Percentiles rank a stretch among this genome's conserved stretches.
These are phyloP conservation scores for Paralvinella palmiformis DNA, from an alignment of 1,140 invertebrate species.

Conservation along the genomic window DNA sequence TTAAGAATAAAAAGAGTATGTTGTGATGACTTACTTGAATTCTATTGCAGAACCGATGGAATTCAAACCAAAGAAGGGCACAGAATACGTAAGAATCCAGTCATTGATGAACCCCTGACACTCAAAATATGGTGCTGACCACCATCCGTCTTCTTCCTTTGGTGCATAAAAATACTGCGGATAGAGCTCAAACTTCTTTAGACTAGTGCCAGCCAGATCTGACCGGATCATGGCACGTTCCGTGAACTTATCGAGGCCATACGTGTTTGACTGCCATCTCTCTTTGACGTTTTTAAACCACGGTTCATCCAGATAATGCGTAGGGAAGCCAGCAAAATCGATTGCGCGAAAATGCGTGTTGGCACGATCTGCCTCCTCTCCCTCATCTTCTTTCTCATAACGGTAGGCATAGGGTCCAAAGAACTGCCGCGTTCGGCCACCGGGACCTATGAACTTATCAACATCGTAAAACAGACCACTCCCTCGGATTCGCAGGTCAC, in stretches of 20 bases:
- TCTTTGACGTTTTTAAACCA: conserved; percentile 83
- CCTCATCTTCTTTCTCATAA: conserved; percentile 23
- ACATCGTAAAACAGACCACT: conserved; percentile 91
- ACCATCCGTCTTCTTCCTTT: conserved; percentile 67
- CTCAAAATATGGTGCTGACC: conserved; percentile 90
- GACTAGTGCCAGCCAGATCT: conserved; percentile 59
- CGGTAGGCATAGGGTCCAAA: conserved; percentile 95
- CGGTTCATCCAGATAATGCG: conserved; percentile 73
- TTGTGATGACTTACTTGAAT: conserved; percentile 41
- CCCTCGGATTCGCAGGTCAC: conserved; percentile 78
- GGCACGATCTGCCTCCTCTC: conserved; percentile 20
- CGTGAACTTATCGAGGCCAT: conserved; percentile 83
- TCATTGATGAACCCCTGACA: conserved; percentile 79
- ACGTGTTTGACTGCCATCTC: conserved; percentile 89
- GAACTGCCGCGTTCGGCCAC: conserved; percentile 41
- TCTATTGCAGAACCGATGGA: conserved; percentile 62
- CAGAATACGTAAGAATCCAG: conserved; percentile 92
- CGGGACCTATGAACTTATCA: conserved; percentile 73
- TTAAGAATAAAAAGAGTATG: too few species aligned
- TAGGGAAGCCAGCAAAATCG: conserved; percentile 49
- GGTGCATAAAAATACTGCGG: conserved; percentile 69
- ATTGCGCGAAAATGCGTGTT: conserved; percentile 38
- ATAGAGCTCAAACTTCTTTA: conserved; percentile 75
- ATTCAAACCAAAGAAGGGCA: conserved; percentile 96
- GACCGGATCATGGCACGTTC: conserved; percentile 87